Evolutionary conservation across 2,888 invertebrate genomes (phyloP).

Genomic region (Ochlodes sylvanus): DNA sequence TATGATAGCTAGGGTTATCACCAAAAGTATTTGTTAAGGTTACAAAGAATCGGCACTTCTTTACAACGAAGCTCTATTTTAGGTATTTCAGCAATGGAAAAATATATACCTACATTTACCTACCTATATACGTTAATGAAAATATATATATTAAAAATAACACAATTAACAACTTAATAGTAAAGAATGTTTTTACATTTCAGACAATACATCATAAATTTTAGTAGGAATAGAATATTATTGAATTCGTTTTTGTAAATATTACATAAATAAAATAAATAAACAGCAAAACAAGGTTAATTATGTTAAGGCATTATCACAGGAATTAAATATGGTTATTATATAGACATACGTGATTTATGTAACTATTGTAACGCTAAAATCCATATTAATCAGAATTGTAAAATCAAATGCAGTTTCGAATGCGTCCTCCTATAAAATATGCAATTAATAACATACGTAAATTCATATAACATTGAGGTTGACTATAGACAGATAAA

Average conservation of each 20-base stretch:
- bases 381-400: conserved; percentile 13
- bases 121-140: conserved; percentile 7
- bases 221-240: background rate
- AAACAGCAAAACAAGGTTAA: background rate
- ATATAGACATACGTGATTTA: conserved; percentile 10
- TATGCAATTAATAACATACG: too few relatives aligned
- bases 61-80: conserved; percentile 49
- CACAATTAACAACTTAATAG: background rate
- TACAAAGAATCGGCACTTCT: background rate
- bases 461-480: too few relatives aligned
- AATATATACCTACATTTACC: conserved; percentile 11
- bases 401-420: conserved; percentile 23
- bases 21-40: background rate
- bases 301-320: conserved; percentile 65
- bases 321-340: conserved; percentile 53
- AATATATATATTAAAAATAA: background rate
- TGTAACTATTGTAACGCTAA: conserved; percentile 11
- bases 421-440: too few relatives aligned
- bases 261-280: background rate
- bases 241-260: background rate
- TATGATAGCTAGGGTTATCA: background rate
- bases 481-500: too few relatives aligned
- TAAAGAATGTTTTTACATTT: background rate
- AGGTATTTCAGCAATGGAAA: conserved; percentile 1
- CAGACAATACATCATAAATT: background rate